Evolutionary conservation across 2,797 vertebrate genomes (phyloP), one percentile per base, ranked within the genome.

Genomic region (Schizopygopsis malacanthus): DNA sequence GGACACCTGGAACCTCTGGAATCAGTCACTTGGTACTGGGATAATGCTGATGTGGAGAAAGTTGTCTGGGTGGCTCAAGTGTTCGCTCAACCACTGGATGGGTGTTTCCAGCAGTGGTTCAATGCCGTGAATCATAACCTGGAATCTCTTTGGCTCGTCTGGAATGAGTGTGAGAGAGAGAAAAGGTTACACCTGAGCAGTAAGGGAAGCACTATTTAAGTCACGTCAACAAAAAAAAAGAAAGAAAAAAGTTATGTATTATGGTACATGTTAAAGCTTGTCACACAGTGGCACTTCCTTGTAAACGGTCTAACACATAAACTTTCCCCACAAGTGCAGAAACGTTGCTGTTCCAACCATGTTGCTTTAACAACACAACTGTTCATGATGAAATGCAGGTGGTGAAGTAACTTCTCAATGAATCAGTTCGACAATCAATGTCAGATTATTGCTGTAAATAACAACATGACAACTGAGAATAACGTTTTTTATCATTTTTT

Each of bases 41-140:
- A 97, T 90, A 92, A 99, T 86, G 90, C 97, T 97, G 94, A 99
- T 97, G 94, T 99, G 97, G 89, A 99, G 97, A 93, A 99, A 99
- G 95, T 99, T 99, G 96, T 99, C 98, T 0, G 98, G 98, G 92
- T 99, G 97, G 93, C 98, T 99, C 93, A 99, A 97, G 93, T 99
- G 98, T 92, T 99, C 98, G 0, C 98, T 99, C 88, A 99, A 95
- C 98, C 98, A 99, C 92, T 99, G 98, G 81, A 99, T 75, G 80
- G 98, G 98, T 2, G 98, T 99, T 93, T 99, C 98, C 94, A 99
- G 92, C 95, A 99, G 94, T 6, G 98, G 98, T 82, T 99, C 98
- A 77, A 99, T 99, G 69, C 98, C 98, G 73, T 99, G 98, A 93
- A 99, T 96, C 95, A 99, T 93, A 87, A 99, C 96, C 95, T 98